Evolutionary conservation across 2,888 invertebrate genomes (phyloP), one percentile per base, ranked within the genome.

Genomic region (Drosophila nigritarsus): DNA sequence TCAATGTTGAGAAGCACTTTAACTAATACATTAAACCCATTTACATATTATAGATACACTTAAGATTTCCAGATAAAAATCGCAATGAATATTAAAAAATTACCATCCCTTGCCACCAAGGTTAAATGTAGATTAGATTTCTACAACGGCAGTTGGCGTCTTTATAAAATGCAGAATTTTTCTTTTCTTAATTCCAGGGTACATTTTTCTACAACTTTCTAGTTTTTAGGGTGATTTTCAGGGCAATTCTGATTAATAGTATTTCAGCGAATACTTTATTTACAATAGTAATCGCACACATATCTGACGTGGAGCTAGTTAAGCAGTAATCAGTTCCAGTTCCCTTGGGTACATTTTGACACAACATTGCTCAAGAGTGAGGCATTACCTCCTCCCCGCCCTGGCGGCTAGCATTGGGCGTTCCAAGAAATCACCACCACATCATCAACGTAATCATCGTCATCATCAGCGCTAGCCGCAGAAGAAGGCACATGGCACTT

Each of bases 381-480:
- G 15, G 13, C 29, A 20, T 27, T 18, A n/a, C 20, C 34, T 9
- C n/a, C 11, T 2, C 24, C 3, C 27, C 18, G 27, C 27, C 4
- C 6, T 6, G 13, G 40, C n/a, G 18, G 29, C 29, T 38, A 48
- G 45, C 70, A 56, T 71, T 9, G 11, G 36, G 29, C 56, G 20
- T 80, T 80, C 80, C 66, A 76, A 72, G 73, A 76, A 83, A 73
- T 62, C 67, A 51, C 50, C 78, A 78, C 54, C 63, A 27, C 71
- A 71, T 70, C 60, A 64, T 45, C 18, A 54, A 36, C 34, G 15
- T 34, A 53, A 53, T 53, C 32, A n/a, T 20, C 56, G 49, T 61
- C 38, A 55, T 32, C 49, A 34, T 18, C 49, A 49, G 53, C 38
- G 38, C 34, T 53, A 42, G 13, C 42, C 24, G 27, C 48, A 18